These are phyloP conservation scores for Oriolus oriolus DNA, from an alignment of 2,113 vertebrate genomes.

Conservation along the genomic window DNA sequence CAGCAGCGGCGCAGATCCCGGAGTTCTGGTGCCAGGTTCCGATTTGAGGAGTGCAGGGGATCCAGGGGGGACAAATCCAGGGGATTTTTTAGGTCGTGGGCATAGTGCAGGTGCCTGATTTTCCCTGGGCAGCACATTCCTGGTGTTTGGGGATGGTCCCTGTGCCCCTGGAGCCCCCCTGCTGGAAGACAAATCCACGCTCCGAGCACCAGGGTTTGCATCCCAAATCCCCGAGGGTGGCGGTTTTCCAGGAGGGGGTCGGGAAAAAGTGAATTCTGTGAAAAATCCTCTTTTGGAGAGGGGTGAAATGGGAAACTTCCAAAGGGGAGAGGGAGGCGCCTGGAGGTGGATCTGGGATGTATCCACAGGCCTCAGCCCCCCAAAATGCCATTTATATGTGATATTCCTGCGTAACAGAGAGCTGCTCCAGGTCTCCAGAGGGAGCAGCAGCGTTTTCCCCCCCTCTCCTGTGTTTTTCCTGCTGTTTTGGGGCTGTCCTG, in stretches of 20 bases:
- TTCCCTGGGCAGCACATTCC: not conserved
- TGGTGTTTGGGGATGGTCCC: not conserved
- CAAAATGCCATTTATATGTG: accelerated
- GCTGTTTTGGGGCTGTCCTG: not conserved
- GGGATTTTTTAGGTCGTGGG: not conserved
- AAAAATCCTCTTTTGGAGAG: not conserved
- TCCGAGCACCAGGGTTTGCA: accelerated
- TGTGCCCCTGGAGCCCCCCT: accelerated
- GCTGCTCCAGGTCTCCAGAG: not conserved
- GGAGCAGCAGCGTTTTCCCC: not conserved
- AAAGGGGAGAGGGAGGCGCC: not conserved
- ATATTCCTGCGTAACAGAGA: accelerated
- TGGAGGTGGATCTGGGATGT: not conserved
- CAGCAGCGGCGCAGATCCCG: accelerated
- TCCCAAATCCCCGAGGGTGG: not conserved
- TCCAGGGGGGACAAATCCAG: no score
- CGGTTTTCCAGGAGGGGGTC: not conserved
- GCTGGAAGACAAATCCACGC: no score
- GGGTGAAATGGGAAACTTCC: not conserved
- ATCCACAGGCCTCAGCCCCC: not conserved
- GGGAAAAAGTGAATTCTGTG: not conserved
- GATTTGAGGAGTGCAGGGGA: not conserved
- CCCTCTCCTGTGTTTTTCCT: not conserved
- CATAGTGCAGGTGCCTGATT: not conserved
- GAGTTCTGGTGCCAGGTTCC: not conserved